A percentile compares a stretch with the other conserved stretches of the same genome.
phyloP scores from a whole-genome alignment of 2,797 vertebrate species.

The Arrhamphus sclerolepis region DNA sequence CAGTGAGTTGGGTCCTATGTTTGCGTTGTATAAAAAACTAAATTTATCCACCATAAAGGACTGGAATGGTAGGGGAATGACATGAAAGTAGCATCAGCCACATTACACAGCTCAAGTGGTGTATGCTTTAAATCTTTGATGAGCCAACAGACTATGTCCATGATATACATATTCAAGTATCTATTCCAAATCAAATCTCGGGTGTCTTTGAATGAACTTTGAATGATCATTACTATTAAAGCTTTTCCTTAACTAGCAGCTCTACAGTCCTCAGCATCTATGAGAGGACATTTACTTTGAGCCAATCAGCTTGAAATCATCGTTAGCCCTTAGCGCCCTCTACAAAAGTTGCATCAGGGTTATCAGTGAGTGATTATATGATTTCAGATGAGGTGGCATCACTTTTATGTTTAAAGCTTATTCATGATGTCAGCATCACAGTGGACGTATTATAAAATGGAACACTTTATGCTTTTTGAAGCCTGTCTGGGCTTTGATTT shows the following conservation, averaged over 20 bases:
- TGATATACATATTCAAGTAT: too few species aligned
- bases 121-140: too few species aligned
- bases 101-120: too few species aligned
- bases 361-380: neutral
- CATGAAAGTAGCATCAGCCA: too few species aligned
- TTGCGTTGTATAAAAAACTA: too few species aligned
- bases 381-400: conserved; percentile 12
- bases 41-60: too few species aligned
- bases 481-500: conserved; percentile 24
- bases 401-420: conserved; percentile 24
- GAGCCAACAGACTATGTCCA: too few species aligned
- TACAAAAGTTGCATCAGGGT: neutral
- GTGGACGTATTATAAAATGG: conserved; percentile 14
- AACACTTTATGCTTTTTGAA: conserved; percentile 4
- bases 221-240: neutral
- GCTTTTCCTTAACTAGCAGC: neutral
- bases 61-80: too few species aligned
- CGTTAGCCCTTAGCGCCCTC: neutral
- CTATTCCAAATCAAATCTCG: too few species aligned
- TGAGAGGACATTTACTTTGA: conserved; percentile 13
- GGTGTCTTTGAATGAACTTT: neutral
- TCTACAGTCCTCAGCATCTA: neutral
- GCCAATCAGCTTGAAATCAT: conserved; percentile 4
- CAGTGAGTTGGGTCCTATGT: too few species aligned
- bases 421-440: conserved; percentile 13